A percentile compares a stretch with the other conserved stretches of the same genome.
Conservation (phyloP, 1,140 invertebrate genomes). For the Drosophila equinoxialis region DNA sequence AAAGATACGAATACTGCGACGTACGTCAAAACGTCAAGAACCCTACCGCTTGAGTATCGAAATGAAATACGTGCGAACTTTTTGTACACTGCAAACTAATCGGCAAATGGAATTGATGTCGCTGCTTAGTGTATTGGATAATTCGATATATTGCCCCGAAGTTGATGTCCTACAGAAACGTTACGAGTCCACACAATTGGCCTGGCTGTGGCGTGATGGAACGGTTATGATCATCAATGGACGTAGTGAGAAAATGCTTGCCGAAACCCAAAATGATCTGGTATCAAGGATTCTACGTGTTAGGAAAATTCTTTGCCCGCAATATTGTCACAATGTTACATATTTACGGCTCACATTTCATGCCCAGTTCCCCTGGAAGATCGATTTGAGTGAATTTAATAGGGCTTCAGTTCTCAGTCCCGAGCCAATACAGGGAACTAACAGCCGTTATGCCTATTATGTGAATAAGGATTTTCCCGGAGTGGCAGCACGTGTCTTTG, state of each 20-base stretch:
- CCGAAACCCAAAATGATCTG: conserved; percentile 23
- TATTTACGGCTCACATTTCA: conserved; percentile 24
- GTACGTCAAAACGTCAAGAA: conserved; percentile 22
- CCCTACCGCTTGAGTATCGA: conserved; percentile 27
- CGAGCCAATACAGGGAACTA: neutral
- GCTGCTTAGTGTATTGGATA: conserved; percentile 5
- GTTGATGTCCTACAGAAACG: conserved; percentile 38
- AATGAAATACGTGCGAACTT: conserved; percentile 21
- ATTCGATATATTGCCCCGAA: conserved; percentile 23
- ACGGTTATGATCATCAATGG: conserved; percentile 41
- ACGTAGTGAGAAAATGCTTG: conserved; percentile 12
- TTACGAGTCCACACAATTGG: conserved; percentile 26
- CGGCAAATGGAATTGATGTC: conserved; percentile 6
- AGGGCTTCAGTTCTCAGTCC: neutral
- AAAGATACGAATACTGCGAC: conserved; percentile 42
- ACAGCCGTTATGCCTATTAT: conserved; percentile 34
- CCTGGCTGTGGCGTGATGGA: conserved; percentile 51
- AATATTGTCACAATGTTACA: neutral
- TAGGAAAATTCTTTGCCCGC: fast-evolving
- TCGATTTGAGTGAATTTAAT: conserved; percentile 30
- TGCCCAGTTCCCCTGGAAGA: conserved; percentile 39
- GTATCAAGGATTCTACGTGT: neutral
- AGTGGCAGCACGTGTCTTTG: conserved; percentile 41
- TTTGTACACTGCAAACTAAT: conserved; percentile 27
- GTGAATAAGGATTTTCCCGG: conserved; percentile 40